A percentile compares a stretch with the other conserved stretches of the same genome.
Conservation (phyloP, 2,113 vertebrate species). For the Triplophysa siluroides region DNA sequence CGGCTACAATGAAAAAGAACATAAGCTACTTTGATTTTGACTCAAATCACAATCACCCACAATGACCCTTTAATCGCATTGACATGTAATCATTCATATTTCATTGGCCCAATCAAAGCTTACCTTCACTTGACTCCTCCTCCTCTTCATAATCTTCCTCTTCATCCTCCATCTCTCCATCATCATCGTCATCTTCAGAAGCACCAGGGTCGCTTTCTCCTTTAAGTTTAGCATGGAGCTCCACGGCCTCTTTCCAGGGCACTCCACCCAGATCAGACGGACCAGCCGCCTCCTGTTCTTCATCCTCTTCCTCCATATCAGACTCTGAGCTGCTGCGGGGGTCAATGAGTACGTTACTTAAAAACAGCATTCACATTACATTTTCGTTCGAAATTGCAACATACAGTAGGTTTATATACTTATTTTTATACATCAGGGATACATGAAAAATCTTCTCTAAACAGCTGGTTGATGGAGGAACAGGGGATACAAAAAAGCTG, state of each 20-base stretch:
- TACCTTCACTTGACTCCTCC: slow-evolving; percentile 89
- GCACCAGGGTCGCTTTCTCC: slow-evolving; percentile 73
- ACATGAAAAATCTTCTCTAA: no score
- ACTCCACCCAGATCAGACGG: slow-evolving; percentile 89
- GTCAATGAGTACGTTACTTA: not conserved
- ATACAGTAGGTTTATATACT: no score
- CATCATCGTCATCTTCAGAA: slow-evolving; percentile 65
- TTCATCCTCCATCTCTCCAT: slow-evolving; percentile 61
- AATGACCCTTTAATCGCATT: not conserved
- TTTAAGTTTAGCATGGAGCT: slow-evolving; percentile 86
- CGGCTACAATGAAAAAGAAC: not conserved
- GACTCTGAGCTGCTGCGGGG: slow-evolving; percentile 91
- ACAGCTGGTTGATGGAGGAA: no score
- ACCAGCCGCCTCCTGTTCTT: slow-evolving; percentile 66
- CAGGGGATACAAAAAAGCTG: no score
- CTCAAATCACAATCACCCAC: not conserved
- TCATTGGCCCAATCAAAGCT: not conserved
- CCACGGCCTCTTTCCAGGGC: slow-evolving; percentile 91
- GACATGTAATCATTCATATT: not conserved
- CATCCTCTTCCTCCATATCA: slow-evolving; percentile 88
- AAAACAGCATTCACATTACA: no score
- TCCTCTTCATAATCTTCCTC: slow-evolving; percentile 52
- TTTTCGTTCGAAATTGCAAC: no score
- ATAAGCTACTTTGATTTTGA: not conserved
- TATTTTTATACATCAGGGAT: no score